Evolutionary conservation across 2,797 vertebrate genomes (phyloP), one percentile per base, ranked within the genome.

Genomic region (Neostethus bicornis): DNA sequence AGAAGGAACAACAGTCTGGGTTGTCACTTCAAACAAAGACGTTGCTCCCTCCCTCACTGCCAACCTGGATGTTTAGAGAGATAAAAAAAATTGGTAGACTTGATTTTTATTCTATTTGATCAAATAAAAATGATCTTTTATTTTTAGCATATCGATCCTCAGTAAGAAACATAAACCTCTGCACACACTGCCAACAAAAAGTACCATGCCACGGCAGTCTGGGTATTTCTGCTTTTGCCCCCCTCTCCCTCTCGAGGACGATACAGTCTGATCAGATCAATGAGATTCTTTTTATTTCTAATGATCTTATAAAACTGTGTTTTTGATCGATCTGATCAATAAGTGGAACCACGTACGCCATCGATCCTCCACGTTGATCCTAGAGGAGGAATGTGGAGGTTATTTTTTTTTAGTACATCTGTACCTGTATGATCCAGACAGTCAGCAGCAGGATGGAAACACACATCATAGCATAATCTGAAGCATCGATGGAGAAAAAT

Each of bases 1-100:
- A 72, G 61, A 52, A 58, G 51, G 81, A 85, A 85, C 74, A 45
- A 59, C 89, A 87, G 87, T 89, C 86, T 89, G 77, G 85, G 56
- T 61, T 78, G 74, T 72, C 73, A 76, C 54, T 60, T 50, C 61
- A 86, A 75, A 88, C 79, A 87, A 87, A 86, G 67, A 77, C 42
- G 13, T 66, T n/a, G n/a, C n/a, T n/a, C 29, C 45, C 55, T 59
- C 45, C 39, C 13, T 37, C 53, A 4, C 39, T 32, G 46, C 48
- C 61, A 28, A 31, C 61, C 25, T 44, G 49, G 41, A 37, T 47
- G 51, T 24, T 45, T 34, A 47, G 1, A 19, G 9, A 24, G 43
- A 29, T 47, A 2, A 32, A 34, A 34, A 34, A 48, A 39, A 32
- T 5, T 34, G 31, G 45, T n/a, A 41, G 56, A 31, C 14, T 47